Evolutionary conservation across 1,140 invertebrate species (phyloP), one percentile per base, ranked within the genome.

Genomic region (Megalonaias nervosa): DNA sequence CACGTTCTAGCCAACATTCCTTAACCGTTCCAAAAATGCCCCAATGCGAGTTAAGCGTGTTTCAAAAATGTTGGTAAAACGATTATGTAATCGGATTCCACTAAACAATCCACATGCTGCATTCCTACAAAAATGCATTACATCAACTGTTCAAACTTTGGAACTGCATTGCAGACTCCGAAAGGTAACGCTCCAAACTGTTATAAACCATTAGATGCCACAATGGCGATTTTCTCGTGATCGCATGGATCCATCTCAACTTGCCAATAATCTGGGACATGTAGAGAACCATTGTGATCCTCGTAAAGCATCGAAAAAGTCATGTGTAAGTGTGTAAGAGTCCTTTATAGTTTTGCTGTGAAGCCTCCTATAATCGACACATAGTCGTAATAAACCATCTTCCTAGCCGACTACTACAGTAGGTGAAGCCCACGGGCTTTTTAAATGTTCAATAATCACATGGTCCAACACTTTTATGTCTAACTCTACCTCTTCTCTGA

Each of bases 291-390:
- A 70, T 6, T 23, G 23, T 3, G 67, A 48, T 1, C 67, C 67
- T 57, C 58, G 67, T 6, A 68, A 21, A 38, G 38, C 55, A 57
- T 68, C 67, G n/a, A 68, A 31, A 2, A 31, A 14, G 2, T 67
- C 12, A 26, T 67, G 9, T 15, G 66, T 12, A 48, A 67, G 26
- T 23, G 66, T 9, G n/a, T 38, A 67, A 5, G 66, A 67, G n/a
- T 67, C 66, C n/a, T 55, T 67, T 19, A 31, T 1, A 16, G 66
- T 31, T 67, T n/a, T 38, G 2, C 55, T 38, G 26, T 74, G 71
- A 11, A 79, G 4, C 55, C 55, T 64, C n/a, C 70, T 55, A 38
- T 65, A 81, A 62, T 79, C 80, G 16, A 71, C 64, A 68, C 69
- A 75, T 19, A 68, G 61, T 17, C 64, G 11, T 17, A 69, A 26